Evolutionary conservation across 2,113 vertebrate species (phyloP), one percentile per base, ranked within the genome.

Genomic region (Eubucco bourcierii): DNA sequence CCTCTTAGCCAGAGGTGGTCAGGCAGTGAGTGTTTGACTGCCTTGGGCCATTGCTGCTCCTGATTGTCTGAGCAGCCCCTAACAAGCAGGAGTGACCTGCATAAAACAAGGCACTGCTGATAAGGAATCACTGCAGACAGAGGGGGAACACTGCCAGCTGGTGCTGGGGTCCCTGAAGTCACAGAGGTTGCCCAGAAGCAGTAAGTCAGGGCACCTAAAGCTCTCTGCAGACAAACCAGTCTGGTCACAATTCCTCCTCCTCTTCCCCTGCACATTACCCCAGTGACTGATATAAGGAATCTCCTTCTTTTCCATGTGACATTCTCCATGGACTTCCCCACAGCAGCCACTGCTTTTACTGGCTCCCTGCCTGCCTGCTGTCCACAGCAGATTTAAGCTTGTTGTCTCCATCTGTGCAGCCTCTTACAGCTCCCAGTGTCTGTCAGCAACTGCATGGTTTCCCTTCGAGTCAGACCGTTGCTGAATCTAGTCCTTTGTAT

Each of bases 401-500:
- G 71, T 90, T 58, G 37, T 81, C 65, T 75, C 78, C 47, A 34
- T 68, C 86, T 70, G 0, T 17, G 66, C 21, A 72, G 68, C 55
- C 66, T 52, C 28, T 68, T 74, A 61, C 46, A 64, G 75, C 66
- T 88, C 39, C 50, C 25, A 19, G 37, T 31, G 47, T 21, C 12
- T 31, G 47, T 21, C 13, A 90, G 70, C 59, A 88, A 66, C 67
- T 25, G 10, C 4, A 58, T 60, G 33, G 73, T 82, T 88, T 70
- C 78, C 63, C 64, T 93, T 72, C 73, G 55, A 76, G 66, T 91
- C 52, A 74, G 9, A 16, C 25, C 65, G 53, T 55, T 90, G 73
- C 65, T 93, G 70, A 78, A 88, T 90, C 56, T 59, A 94, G 84
- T 60, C 60, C 80, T 90, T 92, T 92, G 64, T 73, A 85, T 80